Conservation (phyloP, 1,140 invertebrate genomes). For the Drosophila pseudoananassae region DNA sequence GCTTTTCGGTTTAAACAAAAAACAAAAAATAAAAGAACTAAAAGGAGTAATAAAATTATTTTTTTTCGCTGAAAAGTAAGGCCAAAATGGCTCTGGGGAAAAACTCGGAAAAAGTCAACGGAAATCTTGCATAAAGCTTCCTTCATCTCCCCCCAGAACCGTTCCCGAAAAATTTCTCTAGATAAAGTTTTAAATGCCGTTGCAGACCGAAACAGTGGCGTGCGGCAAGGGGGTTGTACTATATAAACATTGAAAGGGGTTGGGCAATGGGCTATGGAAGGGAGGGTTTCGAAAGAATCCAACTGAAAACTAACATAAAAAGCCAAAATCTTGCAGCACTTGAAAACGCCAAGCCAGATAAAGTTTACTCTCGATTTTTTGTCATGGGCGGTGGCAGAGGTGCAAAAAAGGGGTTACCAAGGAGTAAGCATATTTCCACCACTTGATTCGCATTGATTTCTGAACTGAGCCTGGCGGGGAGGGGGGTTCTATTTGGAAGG, state of each 20-base stretch:
- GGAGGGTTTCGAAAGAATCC: not conserved
- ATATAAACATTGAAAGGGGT: constrained; percentile 11
- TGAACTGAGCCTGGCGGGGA: not conserved
- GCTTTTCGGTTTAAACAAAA: not conserved
- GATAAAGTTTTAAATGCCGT: constrained; percentile 80
- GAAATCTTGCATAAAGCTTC: constrained; percentile 13
- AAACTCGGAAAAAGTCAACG: constrained; percentile 1
- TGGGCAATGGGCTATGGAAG: constrained; percentile 1
- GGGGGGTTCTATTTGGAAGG: too few relatives aligned
- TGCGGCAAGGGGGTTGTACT: not conserved
- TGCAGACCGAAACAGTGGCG: constrained; percentile 36
- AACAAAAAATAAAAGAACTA: constrained; percentile 8
- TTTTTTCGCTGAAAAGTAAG: constrained; percentile 46
- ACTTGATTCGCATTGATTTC: constrained; percentile 74
- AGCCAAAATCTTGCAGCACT: constrained; percentile 66
- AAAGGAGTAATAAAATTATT: constrained; percentile 70
- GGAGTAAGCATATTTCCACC: constrained; percentile 48
- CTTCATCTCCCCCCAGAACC: too few relatives aligned
- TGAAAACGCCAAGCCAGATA: constrained; percentile 58
- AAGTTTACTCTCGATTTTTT: constrained; percentile 76
- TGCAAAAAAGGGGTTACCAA: not conserved
- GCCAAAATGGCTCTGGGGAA: constrained; percentile 2
- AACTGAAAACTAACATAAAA: constrained; percentile 80
- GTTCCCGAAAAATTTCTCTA: constrained; percentile 1
- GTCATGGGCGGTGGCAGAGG: not conserved